Percentiles rank a stretch among this genome's conserved stretches.
Conservation (phyloP, 2,888 invertebrate genomes). For the Chrysodeixis includens region DNA sequence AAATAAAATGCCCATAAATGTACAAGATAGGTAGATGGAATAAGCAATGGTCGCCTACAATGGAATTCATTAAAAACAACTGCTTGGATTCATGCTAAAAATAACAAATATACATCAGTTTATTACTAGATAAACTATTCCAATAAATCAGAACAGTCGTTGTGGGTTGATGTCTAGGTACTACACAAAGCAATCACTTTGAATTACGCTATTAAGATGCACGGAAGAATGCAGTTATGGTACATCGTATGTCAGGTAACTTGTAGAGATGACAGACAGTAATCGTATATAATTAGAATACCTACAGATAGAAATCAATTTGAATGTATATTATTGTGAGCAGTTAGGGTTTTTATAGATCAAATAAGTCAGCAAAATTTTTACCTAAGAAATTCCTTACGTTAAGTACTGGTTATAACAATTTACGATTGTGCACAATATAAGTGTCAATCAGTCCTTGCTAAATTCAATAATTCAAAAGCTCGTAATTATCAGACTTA, state of each 20-base stretch:
- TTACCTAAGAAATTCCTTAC: no score
- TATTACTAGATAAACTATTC: neutral
- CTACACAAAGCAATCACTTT: neutral
- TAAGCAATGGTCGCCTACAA: neutral
- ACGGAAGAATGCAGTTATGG: neutral
- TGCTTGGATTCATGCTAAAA: neutral
- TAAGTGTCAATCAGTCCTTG: no score
- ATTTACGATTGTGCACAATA: no score
- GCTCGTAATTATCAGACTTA: no score
- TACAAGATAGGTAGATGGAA: no score
- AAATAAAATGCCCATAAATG: no score
- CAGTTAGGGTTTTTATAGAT: no score
- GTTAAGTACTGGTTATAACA: no score
- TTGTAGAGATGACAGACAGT: neutral
- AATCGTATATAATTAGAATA: no score
- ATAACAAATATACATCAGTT: neutral
- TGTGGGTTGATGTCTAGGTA: conserved; percentile 2
- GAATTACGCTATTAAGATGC: neutral
- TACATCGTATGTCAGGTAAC: neutral
- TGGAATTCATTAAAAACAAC: neutral
- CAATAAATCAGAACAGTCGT: neutral
- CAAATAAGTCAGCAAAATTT: no score
- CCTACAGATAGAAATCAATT: neutral
- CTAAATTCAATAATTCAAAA: neutral
- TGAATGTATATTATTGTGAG: no score